Percentiles rank a stretch among this genome's conserved stretches.
phyloP scores from a whole-genome alignment of 1,140 invertebrate species.

The Micrasema minimum region DNA sequence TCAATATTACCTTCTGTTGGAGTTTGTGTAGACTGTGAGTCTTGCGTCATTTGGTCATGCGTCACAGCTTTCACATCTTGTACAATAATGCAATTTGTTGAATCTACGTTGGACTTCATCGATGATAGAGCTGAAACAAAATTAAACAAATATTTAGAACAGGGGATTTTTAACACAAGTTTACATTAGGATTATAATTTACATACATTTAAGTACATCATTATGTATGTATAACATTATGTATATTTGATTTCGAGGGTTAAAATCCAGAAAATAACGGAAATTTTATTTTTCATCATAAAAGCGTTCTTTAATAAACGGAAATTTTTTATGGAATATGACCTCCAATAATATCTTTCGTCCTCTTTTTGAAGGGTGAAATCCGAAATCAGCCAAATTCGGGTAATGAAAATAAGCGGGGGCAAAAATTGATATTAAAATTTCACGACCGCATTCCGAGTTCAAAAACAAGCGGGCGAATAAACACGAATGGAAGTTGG shows the following conservation, averaged over 20 bases:
- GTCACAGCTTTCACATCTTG: slow-evolving; percentile 90
- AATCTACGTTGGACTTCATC: slow-evolving; percentile 85
- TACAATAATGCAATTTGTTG: slow-evolving; percentile 83
- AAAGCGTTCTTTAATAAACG: slow-evolving; percentile 7
- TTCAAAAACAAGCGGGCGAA: slow-evolving; percentile 47
- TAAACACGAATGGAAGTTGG: slow-evolving; percentile 42
- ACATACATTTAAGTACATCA: no score
- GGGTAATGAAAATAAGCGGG: slow-evolving; percentile 43
- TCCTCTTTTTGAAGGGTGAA: slow-evolving; percentile 31
- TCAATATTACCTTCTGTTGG: slow-evolving; percentile 76
- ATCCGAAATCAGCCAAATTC: slow-evolving; percentile 36
- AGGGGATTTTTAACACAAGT: no score
- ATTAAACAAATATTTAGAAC: slow-evolving; percentile 45
- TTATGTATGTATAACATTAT: no score
- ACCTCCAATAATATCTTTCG: slow-evolving; percentile 24
- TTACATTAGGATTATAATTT: no score
- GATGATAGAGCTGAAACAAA: slow-evolving; percentile 83
- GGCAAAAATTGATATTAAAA: slow-evolving; percentile 51
- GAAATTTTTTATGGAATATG: slow-evolving; percentile 26
- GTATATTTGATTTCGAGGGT: no score
- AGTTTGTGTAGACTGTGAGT: slow-evolving; percentile 77
- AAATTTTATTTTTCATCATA: not conserved
- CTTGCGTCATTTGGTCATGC: slow-evolving; percentile 79
- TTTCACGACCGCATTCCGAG: slow-evolving; percentile 47
- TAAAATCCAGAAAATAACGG: not conserved